phyloP scores from a whole-genome alignment of 2,888 invertebrate genomes.

The Drosophila sordidula region DNA sequence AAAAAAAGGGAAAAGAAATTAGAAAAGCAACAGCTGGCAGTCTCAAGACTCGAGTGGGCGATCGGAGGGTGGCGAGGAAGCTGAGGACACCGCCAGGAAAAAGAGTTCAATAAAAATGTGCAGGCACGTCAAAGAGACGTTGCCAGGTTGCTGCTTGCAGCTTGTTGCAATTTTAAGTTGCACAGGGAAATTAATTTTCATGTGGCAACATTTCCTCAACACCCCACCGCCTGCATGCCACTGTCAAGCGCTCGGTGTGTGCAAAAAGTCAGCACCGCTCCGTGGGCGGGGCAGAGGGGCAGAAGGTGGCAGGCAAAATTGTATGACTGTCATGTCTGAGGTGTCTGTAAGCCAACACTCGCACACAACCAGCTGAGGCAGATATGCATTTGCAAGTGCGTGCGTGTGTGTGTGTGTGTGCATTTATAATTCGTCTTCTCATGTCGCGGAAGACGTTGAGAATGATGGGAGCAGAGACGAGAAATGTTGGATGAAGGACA shows the following conservation, averaged over 20 bases:
- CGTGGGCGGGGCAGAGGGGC: background rate
- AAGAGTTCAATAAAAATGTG: slow-evolving; percentile 39
- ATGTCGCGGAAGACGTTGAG: slow-evolving; percentile 48
- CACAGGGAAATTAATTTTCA: slow-evolving; percentile 70
- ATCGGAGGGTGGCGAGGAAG: background rate
- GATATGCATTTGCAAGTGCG: slow-evolving; percentile 4
- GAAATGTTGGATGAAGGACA: slow-evolving; percentile 24
- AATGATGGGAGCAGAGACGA: background rate
- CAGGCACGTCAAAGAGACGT: slow-evolving; percentile 28
- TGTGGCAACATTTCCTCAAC: slow-evolving; percentile 41
- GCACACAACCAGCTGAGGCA: slow-evolving; percentile 32
- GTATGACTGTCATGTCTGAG: slow-evolving; percentile 59
- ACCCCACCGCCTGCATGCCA: background rate
- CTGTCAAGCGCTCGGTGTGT: background rate
- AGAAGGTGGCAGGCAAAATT: slow-evolving; percentile 53
- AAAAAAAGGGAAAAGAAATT: slow-evolving; percentile 34
- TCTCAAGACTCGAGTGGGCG: slow-evolving; percentile 4
- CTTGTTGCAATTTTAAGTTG: slow-evolving; percentile 71
- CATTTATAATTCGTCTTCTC: slow-evolving; percentile 70
- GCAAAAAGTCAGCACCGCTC: slow-evolving; percentile 41
- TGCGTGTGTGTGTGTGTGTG: slow-evolving; percentile 40
- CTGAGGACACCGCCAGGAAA: slow-evolving; percentile 10
- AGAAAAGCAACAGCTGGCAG: slow-evolving; percentile 50
- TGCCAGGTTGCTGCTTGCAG: slow-evolving; percentile 40
- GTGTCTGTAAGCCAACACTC: slow-evolving; percentile 57